Evolutionary conservation across 2,797 vertebrate genomes (phyloP).

Genomic region (Scolopax rusticola): DNA sequence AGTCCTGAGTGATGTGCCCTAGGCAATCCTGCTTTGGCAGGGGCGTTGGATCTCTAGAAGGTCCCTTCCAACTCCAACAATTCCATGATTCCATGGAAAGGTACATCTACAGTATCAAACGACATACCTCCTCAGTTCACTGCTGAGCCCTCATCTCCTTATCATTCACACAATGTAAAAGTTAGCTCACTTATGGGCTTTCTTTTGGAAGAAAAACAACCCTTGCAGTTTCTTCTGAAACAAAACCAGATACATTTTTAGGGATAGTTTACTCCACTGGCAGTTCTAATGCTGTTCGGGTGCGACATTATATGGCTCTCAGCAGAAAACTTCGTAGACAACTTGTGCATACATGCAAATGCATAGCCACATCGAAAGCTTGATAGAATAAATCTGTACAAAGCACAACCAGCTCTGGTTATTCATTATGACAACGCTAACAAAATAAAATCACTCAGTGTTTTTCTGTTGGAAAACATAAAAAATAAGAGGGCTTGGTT

Average conservation of each 20-base stretch:
- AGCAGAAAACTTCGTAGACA: neutral
- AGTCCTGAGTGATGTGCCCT: too few relatives aligned
- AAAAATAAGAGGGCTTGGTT: neutral
- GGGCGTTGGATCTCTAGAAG: too few relatives aligned
- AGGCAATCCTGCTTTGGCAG: too few relatives aligned
- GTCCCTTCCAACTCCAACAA: too few relatives aligned
- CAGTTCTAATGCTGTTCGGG: neutral
- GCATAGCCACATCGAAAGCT: neutral
- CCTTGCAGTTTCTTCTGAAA: neutral
- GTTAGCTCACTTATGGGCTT: neutral
- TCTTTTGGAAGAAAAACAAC: neutral
- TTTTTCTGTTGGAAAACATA: neutral
- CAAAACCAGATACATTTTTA: neutral
- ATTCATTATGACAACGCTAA: neutral
- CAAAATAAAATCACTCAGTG: neutral
- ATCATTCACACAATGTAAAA: neutral
- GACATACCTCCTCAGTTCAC: neutral
- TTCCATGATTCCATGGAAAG: neutral
- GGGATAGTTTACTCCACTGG: neutral
- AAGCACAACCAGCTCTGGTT: neutral
- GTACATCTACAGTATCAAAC: neutral
- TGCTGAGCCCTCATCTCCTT: neutral
- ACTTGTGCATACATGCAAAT: neutral
- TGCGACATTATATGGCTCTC: neutral
- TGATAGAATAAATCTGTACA: neutral